Evolutionary conservation across 2,797 vertebrate species (phyloP).

Genomic region (Momotus momota): DNA sequence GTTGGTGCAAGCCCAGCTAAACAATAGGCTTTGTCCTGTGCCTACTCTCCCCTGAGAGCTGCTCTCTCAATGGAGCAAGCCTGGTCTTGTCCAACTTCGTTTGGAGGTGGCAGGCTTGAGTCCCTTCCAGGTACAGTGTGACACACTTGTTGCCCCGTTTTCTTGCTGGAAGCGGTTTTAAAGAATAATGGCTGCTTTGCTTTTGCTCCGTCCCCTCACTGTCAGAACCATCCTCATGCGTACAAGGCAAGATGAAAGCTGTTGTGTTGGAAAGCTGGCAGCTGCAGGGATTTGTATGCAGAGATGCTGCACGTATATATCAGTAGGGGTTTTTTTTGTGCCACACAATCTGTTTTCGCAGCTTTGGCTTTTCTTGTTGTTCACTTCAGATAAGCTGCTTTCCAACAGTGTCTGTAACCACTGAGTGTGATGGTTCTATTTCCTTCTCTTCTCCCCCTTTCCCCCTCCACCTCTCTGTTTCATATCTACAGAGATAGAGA

Average conservation of each 20-base stretch:
- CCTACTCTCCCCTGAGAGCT: neutral
- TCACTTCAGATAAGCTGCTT: neutral
- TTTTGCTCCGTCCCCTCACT: neutral
- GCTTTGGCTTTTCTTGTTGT: neutral
- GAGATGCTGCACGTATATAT: rapidly evolving
- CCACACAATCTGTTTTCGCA: neutral
- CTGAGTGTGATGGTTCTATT: neutral
- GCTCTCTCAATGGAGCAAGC: neutral
- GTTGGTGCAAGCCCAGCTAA: neutral
- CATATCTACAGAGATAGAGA: neutral
- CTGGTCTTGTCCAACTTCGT: neutral
- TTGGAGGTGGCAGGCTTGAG: neutral
- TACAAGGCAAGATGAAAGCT: neutral
- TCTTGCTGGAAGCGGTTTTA: neutral
- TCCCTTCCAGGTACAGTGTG: neutral
- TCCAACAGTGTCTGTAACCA: neutral
- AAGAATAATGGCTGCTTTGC: neutral
- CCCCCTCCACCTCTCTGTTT: neutral
- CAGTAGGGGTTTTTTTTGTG: rapidly evolving
- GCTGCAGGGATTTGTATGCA: neutral
- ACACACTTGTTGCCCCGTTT: neutral
- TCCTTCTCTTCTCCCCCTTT: neutral
- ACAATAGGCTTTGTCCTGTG: neutral
- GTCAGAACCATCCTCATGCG: neutral
- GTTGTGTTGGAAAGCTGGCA: neutral